A percentile compares a stretch with the other conserved stretches of the same genome.
phyloP scores from a whole-genome alignment of 2,888 invertebrate genomes.

The Flexamia atlantica region DNA sequence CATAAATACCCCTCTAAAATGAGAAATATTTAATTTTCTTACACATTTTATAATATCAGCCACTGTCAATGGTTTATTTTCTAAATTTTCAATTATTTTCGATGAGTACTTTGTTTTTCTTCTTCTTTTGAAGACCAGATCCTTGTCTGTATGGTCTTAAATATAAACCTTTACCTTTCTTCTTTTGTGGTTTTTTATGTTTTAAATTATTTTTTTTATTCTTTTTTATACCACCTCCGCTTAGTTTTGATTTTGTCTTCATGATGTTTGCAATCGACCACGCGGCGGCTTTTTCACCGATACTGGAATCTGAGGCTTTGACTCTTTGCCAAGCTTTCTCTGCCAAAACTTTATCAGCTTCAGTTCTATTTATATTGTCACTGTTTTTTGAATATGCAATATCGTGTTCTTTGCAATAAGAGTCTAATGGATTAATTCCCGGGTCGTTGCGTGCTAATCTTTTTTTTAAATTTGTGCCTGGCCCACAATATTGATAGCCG shows the following conservation, averaged over 20 bases:
- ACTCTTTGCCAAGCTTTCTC: slow-evolving; percentile 37
- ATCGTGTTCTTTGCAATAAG: slow-evolving; percentile 21
- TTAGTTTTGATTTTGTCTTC: slow-evolving; percentile 27
- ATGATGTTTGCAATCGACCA: slow-evolving; percentile 14
- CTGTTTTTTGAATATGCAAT: slow-evolving; percentile 15
- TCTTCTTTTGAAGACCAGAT: slow-evolving; percentile 4
- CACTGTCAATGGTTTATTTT: background rate
- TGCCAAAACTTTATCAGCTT: slow-evolving; percentile 2
- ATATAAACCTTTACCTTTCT: slow-evolving; percentile 4
- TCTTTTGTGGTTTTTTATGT: background rate
- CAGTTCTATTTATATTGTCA: background rate
- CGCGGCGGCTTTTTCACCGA: slow-evolving; percentile 12
- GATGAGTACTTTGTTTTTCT: slow-evolving; percentile 16
- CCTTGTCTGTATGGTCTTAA: slow-evolving; percentile 33
- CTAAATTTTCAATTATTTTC: slow-evolving; percentile 3
- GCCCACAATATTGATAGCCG: slow-evolving; percentile 18
- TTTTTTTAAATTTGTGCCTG: slow-evolving; percentile 10
- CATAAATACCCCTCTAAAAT: slow-evolving; percentile 48
- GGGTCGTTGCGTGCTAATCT: slow-evolving; percentile 20
- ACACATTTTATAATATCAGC: slow-evolving; percentile 9
- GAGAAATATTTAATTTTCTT: background rate
- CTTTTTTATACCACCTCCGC: background rate
- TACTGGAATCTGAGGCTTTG: slow-evolving; percentile 11
- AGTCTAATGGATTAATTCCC: slow-evolving; percentile 24
- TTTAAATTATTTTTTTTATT: background rate